Base-by-base conservation (phyloP, 30 jellyfish, hydroid and myxozoan genomes). In the Aurelia coerulea region DNA sequence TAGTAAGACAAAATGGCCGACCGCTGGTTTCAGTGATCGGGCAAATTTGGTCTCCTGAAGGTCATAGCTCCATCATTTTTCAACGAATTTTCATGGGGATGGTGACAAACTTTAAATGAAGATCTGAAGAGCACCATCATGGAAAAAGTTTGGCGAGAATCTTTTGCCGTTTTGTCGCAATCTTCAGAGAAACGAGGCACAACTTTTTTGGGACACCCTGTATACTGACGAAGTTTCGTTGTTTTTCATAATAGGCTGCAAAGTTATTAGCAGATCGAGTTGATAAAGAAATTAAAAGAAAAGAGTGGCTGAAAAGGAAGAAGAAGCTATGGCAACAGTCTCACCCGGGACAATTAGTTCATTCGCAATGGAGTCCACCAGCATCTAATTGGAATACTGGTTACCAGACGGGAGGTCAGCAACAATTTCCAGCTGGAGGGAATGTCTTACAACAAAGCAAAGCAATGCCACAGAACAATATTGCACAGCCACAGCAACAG, bases 241-340 rank as follows among this genome's bases (percentile, higher is more conserved):
- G 29, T 39, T 31, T 0, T 64, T 19, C 34, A n/a, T n/a, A n/a
- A 16, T 59, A 79, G 89, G 89, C 89, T 19, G 93, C 93, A 46
- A 71, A 63, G 54, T 81, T 84, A 33, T 58, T 73, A 31, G 87
- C 93, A 17, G 83, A 67, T 35, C 60, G 74, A 34, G 93, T 77
- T 13, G 93, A 84, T 41, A 84, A 73, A 29, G 93, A 84, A 50
- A 18, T 77, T 10, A 71, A 76, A 12, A 68, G 83, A 42, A 69
- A 84, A 37, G 77, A 84, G 23, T 84, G 93, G 93, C 70, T 84
- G 19, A 52, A 69, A 46, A 84, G 33, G 67, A 69, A 74, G 83
- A 62, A 62, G 49, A 69, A 60, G 83, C 78, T 70, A 16, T 64
- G 82, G 88, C 75, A 71, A 2, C 37, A 51, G 53, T n/a, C 68